Base-by-base conservation (phyloP, 2,888 invertebrate genomes). In the Dynastes tityus region DNA sequence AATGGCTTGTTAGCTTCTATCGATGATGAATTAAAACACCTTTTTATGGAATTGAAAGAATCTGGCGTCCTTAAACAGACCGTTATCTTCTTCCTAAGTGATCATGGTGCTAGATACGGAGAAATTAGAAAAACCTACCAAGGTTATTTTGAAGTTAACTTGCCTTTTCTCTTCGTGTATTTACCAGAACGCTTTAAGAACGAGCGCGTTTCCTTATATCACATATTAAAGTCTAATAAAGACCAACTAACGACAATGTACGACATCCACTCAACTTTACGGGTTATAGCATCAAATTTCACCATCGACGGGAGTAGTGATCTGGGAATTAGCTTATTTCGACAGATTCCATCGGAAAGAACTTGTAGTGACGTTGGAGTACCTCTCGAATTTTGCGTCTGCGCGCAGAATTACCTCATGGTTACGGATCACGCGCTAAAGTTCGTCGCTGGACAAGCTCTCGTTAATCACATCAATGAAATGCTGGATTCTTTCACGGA, bases 51-150 rank as follows among this genome's bases (percentile, higher is more conserved):
- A 78, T 86, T 94, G 73, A 88, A 91, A 53, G 83, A 87, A 0
- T 85, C 89, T 2, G 89, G 90, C 2, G 89, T 91, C 78, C 88
- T 95, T 76, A 91, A 94, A 74, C 90, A 92, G 32, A 95, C 95
- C 0, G 90, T 93, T 61, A 83, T 94, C 13, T 90, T 96, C 75
- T 85, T 91, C 53, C 90, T 97, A 90, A 97, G 97, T 87, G 97
- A 97, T 86, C 97, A 97, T 85, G 97, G 97, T 0, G 92, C 96
- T 79, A 90, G 97, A 80, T 97, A 95, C 93, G 97, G 97, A 1
- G 91, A 91, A 2, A 95, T 96, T 83, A 91, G 96, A 9, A 90
- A 91, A 82, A 96, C 96, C 0, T 95, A 94, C 87, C 95, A 97
- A 88, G 95, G 95, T 1, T 91, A 93, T 85, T 90, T 97, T 85